phyloP scores from a whole-genome alignment of 2,113 vertebrate species.

The Hucho hucho region DNA sequence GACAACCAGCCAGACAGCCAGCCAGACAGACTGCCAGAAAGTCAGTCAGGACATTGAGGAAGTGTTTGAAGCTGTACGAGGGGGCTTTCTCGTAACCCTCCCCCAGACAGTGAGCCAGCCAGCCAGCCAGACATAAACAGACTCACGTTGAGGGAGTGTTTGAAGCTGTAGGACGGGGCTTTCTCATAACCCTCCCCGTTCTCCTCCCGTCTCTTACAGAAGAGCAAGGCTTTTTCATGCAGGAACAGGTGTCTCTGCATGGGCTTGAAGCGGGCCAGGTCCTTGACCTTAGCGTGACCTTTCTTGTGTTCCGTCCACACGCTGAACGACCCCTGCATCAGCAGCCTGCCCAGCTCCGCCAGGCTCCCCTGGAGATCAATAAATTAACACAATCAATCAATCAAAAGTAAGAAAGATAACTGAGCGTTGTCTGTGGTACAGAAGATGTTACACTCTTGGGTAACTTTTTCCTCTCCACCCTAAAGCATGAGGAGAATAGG shows the following conservation, averaged over 20 bases:
- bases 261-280: constrained; percentile 95
- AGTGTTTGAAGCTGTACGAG: constrained; percentile 97
- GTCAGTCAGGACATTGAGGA: constrained; percentile 77
- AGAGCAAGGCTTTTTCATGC: constrained; percentile 91
- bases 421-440: too few species aligned
- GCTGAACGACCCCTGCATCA: constrained; percentile 97
- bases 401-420: too few species aligned
- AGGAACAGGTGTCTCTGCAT: constrained; percentile 98
- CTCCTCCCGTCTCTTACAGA: constrained; percentile 96
- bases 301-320: constrained; percentile 98
- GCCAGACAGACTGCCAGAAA: not conserved
- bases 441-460: too few species aligned
- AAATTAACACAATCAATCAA: not conserved
- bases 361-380: constrained; percentile 83
- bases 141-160: constrained; percentile 92
- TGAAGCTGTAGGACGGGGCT: constrained; percentile 97
- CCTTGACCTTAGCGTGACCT: constrained; percentile 95
- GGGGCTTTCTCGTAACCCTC: constrained; percentile 97
- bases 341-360: constrained; percentile 87
- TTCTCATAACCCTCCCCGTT: constrained; percentile 96
- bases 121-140: not conserved
- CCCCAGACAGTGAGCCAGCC: constrained; percentile 33
- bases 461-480: too few species aligned
- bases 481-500: too few species aligned
- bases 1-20: not conserved